Conservation (phyloP, 2,113 vertebrate genomes). For the Crotalus horridus region DNA sequence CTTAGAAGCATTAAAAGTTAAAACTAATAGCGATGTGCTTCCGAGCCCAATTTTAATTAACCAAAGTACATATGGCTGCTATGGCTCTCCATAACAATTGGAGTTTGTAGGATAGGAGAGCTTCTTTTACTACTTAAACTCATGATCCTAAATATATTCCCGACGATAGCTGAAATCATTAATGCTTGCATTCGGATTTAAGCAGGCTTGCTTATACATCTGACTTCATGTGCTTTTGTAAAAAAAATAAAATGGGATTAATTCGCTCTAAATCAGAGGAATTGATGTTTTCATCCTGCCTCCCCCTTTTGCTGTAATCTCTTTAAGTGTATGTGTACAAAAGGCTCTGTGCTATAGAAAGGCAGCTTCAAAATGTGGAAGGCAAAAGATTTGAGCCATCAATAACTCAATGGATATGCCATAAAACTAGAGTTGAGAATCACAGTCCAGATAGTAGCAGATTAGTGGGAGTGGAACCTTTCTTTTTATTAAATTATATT, state of each 20-base stretch:
- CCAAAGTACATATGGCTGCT: not conserved
- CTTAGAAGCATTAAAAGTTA: not conserved
- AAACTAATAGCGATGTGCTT: not conserved
- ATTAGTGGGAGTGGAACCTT: not conserved
- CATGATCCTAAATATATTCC: not conserved
- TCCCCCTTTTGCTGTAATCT: not conserved
- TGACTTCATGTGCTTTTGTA: not conserved
- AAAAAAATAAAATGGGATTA: not conserved
- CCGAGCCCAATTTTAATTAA: not conserved
- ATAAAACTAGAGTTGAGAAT: not conserved
- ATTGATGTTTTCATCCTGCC: not conserved
- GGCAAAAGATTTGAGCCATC: not conserved
- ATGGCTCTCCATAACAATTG: not conserved
- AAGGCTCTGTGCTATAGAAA: not conserved
- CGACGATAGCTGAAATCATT: not conserved
- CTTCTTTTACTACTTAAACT: not conserved
- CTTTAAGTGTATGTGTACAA: not conserved
- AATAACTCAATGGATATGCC: not conserved
- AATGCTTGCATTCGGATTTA: not conserved
- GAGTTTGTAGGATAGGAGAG: not conserved
- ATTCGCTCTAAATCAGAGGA: not conserved
- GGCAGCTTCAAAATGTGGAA: not conserved
- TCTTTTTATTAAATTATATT: not conserved
- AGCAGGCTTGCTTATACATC: not conserved
- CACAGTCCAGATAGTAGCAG: not conserved